Evolutionary conservation across 2,113 vertebrate species (phyloP).

Genomic region (Rana temporaria): DNA sequence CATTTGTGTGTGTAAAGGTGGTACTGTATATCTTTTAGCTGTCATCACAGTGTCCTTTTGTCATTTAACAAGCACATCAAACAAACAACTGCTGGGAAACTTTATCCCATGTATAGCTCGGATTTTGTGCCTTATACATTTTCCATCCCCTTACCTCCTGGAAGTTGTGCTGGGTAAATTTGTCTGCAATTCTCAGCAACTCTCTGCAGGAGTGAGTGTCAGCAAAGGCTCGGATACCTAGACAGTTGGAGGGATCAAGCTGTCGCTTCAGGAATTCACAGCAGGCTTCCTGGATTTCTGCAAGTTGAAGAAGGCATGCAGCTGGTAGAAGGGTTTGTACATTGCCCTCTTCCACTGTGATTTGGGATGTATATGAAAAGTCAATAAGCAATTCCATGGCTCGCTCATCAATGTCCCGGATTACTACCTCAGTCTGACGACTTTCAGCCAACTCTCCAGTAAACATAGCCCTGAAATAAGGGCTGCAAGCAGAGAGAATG

Average conservation of each 20-base stretch:
- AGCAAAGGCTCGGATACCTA: slow-evolving; percentile 96
- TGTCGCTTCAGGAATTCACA: slow-evolving; percentile 98
- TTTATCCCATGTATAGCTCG: too few species aligned
- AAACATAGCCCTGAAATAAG: slow-evolving; percentile 98
- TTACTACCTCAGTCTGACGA: slow-evolving; percentile 95
- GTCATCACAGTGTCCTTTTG: slow-evolving; percentile 12
- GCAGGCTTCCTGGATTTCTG: slow-evolving; percentile 98
- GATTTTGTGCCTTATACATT: background rate
- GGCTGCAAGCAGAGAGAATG: slow-evolving; percentile 95
- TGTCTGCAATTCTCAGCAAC: slow-evolving; percentile 95
- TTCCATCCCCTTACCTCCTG: slow-evolving; percentile 84
- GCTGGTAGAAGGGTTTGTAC: slow-evolving; percentile 96
- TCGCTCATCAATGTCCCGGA: slow-evolving; percentile 95
- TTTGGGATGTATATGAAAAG: slow-evolving; percentile 98
- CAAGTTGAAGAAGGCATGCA: slow-evolving; percentile 95
- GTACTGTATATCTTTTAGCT: slow-evolving; percentile 1
- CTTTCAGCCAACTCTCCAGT: slow-evolving; percentile 96
- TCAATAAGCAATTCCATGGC: slow-evolving; percentile 99
- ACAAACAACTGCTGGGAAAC: slow-evolving; percentile 8
- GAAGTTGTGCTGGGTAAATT: slow-evolving; percentile 98
- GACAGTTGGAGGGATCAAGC: slow-evolving; percentile 95
- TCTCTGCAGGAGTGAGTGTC: slow-evolving; percentile 97
- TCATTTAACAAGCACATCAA: slow-evolving; percentile 24
- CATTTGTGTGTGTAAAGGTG: background rate
- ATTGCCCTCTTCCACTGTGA: slow-evolving; percentile 97